These are phyloP conservation scores for Laticauda colubrina DNA, from an alignment of 2,113 vertebrate species.

Conservation along the genomic window DNA sequence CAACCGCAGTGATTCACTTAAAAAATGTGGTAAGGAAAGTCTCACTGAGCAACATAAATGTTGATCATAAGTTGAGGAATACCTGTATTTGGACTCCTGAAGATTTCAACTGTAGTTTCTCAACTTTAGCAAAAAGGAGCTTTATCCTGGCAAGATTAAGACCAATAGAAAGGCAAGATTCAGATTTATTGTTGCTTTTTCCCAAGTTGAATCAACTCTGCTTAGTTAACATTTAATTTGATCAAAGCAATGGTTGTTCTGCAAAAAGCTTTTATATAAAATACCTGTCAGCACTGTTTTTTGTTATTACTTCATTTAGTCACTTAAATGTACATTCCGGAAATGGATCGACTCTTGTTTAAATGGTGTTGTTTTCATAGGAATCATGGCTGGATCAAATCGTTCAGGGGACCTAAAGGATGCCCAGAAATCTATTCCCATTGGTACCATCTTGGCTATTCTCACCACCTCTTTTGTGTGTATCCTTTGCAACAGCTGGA, in stretches of 20 bases:
- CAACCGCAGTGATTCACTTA: too few species aligned
- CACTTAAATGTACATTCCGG: not conserved
- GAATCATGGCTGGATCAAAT: slow-evolving; percentile 92
- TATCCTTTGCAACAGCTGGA: slow-evolving; percentile 75
- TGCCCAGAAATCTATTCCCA: slow-evolving; percentile 90
- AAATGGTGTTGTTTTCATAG: slow-evolving; percentile 55
- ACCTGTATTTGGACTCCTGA: not conserved
- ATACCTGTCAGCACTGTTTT: not conserved
- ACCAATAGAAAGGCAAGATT: too few species aligned
- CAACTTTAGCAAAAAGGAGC: not conserved
- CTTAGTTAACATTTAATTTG: not conserved
- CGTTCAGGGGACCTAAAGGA: slow-evolving; percentile 90
- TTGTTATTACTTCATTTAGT: not conserved
- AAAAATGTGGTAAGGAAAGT: too few species aligned
- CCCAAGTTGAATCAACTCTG: not conserved
- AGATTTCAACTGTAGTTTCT: not conserved
- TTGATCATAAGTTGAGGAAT: too few species aligned
- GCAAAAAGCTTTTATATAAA: not conserved
- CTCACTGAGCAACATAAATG: too few species aligned
- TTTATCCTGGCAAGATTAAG: not conserved
- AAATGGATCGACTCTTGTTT: not conserved
- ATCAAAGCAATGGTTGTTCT: not conserved
- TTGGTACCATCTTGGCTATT: slow-evolving; percentile 89
- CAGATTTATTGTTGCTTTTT: not conserved
- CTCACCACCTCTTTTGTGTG: slow-evolving; percentile 89